phyloP scores from a whole-genome alignment of 2,888 invertebrate species.

The Pardosa pseudoannulata region DNA sequence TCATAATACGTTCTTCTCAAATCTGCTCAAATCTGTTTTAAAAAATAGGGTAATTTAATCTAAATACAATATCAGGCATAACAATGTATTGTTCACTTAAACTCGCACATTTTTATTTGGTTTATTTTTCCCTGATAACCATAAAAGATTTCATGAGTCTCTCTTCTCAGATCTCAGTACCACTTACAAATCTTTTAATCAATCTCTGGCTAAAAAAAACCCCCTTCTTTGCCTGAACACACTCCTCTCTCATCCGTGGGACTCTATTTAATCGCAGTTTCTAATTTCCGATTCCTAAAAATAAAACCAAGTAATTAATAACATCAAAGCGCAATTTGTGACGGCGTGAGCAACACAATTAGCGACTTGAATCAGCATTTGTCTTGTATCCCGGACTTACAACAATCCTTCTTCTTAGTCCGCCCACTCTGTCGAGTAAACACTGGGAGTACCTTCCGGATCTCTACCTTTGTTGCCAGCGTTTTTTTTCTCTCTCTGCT shows the following conservation, averaged over 20 bases:
- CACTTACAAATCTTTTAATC: conserved; percentile 7
- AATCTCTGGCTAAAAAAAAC: background rate
- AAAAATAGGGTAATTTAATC: no score
- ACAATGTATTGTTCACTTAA: no score
- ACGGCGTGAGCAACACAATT: conserved; percentile 67
- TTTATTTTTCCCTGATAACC: no score
- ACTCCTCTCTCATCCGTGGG: background rate
- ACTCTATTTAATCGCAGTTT: conserved; percentile 2
- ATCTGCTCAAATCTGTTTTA: no score
- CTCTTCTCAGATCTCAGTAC: background rate
- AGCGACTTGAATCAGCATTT: conserved; percentile 70
- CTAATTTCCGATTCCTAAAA: conserved; percentile 19
- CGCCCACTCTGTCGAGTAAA: conserved; percentile 40
- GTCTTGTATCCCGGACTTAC: conserved; percentile 55
- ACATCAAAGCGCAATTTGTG: conserved; percentile 71
- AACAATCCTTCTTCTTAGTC: conserved; percentile 18
- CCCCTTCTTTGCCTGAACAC: background rate
- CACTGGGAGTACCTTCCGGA: conserved; percentile 61
- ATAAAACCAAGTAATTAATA: conserved; percentile 67
- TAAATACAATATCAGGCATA: no score
- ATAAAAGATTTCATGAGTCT: no score
- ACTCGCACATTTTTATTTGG: no score
- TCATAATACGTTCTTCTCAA: no score
- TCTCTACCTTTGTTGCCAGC: conserved; percentile 6
- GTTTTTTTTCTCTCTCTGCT: conserved; percentile 27